Conservation (phyloP, 2,888 invertebrate species). For the Geophilus truncorum region DNA sequence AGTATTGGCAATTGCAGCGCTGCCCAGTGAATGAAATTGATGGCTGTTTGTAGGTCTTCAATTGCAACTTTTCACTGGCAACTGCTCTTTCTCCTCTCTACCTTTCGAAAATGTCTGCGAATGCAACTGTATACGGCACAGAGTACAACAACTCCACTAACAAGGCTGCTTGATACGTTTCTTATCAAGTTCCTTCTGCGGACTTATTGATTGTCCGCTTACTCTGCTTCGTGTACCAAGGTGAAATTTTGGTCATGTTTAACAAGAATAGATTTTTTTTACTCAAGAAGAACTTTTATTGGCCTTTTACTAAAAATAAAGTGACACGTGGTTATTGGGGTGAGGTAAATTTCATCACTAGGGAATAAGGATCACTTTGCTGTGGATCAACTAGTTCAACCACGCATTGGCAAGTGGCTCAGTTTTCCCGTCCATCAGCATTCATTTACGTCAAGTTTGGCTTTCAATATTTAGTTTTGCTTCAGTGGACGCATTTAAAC, state of each 20-base stretch:
- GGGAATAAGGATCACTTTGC: neutral
- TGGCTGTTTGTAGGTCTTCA: conserved; percentile 5
- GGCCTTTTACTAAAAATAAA: no score
- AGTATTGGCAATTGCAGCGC: conserved; percentile 6
- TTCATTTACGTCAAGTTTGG: neutral
- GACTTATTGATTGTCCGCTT: neutral
- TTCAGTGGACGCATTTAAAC: neutral
- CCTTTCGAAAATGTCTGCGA: neutral
- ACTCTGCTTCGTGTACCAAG: neutral
- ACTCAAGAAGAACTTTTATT: no score
- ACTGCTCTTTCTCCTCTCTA: neutral
- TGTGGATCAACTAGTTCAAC: neutral
- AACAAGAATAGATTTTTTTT: no score
- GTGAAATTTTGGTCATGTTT: no score
- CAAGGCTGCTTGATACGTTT: neutral
- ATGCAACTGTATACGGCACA: neutral
- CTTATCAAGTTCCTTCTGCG: neutral
- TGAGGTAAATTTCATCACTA: neutral
- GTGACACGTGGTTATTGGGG: neutral
- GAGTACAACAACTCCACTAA: neutral
- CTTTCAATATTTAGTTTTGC: neutral
- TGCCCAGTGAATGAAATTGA: conserved; percentile 15
- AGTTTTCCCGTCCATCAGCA: neutral
- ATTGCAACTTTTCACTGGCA: conserved; percentile 7
- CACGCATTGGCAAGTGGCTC: neutral